Percentiles rank a stretch among this genome's conserved stretches.
Evolutionary conservation across 2,797 vertebrate genomes (phyloP).

Genomic region (Acanthopagrus latus): DNA sequence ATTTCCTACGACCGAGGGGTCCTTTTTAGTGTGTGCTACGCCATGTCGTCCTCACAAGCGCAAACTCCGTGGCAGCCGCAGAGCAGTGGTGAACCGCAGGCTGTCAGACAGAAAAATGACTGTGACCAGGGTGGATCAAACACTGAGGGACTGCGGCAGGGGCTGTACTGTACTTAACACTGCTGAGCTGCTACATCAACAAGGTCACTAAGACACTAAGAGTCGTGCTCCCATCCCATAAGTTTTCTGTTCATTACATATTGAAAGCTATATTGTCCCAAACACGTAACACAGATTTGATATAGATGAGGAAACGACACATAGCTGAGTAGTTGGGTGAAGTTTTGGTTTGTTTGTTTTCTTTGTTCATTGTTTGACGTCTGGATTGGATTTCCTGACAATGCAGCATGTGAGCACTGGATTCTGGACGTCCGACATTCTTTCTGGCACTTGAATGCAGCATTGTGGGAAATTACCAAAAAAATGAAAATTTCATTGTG

Average conservation of each 20-base stretch:
- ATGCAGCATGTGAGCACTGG: slow-evolving; percentile 2
- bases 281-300: too few species aligned
- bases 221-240: not conserved
- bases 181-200: not conserved
- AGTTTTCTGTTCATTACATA: not conserved
- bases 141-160: slow-evolving; percentile 13
- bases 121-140: slow-evolving; percentile 27
- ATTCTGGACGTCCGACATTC: slow-evolving; percentile 18
- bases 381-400: slow-evolving; percentile 46
- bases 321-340: not conserved
- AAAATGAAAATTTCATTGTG: slow-evolving; percentile 5
- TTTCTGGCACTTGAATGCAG: not conserved
- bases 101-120: slow-evolving; percentile 34
- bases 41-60: slow-evolving; percentile 7
- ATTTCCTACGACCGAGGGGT: not conserved
- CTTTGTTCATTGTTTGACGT: slow-evolving; percentile 41
- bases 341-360: not conserved
- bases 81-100: slow-evolving; percentile 29
- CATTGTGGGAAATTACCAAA: slow-evolving; percentile 1
- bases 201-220: not conserved
- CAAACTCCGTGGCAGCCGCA: slow-evolving; percentile 13
- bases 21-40: slow-evolving; percentile 14
- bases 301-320: not conserved
- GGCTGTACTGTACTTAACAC: not conserved
- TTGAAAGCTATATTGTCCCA: not conserved